Evolutionary conservation across 2,113 vertebrate species (phyloP), one percentile per base, ranked within the genome.

Genomic region (Phyllopteryx taeniolatus): DNA sequence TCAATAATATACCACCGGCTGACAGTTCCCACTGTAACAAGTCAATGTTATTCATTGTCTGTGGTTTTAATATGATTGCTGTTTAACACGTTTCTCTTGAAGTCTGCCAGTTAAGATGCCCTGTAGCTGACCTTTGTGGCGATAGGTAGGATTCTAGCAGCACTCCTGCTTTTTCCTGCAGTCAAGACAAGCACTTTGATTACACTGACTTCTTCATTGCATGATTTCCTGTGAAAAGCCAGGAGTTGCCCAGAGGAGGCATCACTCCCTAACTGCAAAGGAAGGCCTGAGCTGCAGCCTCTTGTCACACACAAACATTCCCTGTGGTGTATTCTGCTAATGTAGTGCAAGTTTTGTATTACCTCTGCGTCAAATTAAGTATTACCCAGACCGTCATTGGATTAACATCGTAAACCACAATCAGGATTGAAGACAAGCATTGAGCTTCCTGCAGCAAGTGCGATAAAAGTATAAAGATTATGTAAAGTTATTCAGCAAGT

Each of bases 401-500:
- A 67, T 77, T 81, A 60, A 81, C 82, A 54, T 57, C 68, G 70
- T 76, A 75, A 81, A 79, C 47, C 75, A 81, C 83, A 76, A 80
- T 80, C 79, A 78, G 72, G 73, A 74, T 72, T 72, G 73, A 76
- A 80, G 77, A 76, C 71, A 66, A 74, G 76, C 61, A 1, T 57
- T 82, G 73, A 69, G 68, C 69, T 70, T 77, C 68, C 70, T 73
- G 75, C 82, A 76, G 79, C 73, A 62, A 60, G 71, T 59, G 47
- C 68, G 63, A 65, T 76, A 73, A 86, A 82, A 83, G 79, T 81
- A 79, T 82, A 71, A 83, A 91, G 87, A 91, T 90, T 92, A 92
- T 92, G 93, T 90, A 84, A 92, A 93, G 88, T 91, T 84, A 88
- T 91, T 91, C 84, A 81, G 77, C 62, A 60, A 79, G 87, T 89